Conservation (phyloP, 2,888 invertebrate genomes). For the Lasioglossum pauxillum region DNA sequence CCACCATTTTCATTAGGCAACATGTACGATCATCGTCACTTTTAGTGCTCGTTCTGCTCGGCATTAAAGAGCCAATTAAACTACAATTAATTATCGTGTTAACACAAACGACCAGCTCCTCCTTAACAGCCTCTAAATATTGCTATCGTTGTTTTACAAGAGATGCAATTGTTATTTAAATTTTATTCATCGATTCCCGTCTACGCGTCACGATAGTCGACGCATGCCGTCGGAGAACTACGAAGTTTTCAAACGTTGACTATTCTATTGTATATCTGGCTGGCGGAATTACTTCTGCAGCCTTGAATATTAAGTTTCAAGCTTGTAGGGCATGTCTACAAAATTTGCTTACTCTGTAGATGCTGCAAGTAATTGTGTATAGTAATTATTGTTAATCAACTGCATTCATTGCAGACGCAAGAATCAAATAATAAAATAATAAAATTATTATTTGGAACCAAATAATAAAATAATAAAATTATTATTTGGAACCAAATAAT, state of each 20-base stretch:
- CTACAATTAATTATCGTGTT: not conserved
- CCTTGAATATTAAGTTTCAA: no score
- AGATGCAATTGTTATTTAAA: not conserved
- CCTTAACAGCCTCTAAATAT: not conserved
- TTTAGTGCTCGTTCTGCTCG: not conserved
- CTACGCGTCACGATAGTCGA: not conserved
- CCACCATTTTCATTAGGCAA: not conserved
- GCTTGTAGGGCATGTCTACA: no score
- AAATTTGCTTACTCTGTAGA: no score
- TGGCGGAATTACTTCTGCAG: not conserved
- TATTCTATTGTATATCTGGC: not conserved
- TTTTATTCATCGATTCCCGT: not conserved
- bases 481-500: no score
- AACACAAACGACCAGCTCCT: not conserved
- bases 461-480: no score
- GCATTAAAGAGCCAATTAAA: not conserved
- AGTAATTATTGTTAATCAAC: no score
- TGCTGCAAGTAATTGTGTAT: no score
- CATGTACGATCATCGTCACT: not conserved
- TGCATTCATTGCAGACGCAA: no score
- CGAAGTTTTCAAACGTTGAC: not conserved
- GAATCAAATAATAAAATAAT: no score
- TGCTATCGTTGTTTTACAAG: not conserved
- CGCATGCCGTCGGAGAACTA: no score
- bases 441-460: no score